phyloP scores from a whole-genome alignment of 2,797 vertebrate genomes.

The Pachyuromys duprasi region DNA sequence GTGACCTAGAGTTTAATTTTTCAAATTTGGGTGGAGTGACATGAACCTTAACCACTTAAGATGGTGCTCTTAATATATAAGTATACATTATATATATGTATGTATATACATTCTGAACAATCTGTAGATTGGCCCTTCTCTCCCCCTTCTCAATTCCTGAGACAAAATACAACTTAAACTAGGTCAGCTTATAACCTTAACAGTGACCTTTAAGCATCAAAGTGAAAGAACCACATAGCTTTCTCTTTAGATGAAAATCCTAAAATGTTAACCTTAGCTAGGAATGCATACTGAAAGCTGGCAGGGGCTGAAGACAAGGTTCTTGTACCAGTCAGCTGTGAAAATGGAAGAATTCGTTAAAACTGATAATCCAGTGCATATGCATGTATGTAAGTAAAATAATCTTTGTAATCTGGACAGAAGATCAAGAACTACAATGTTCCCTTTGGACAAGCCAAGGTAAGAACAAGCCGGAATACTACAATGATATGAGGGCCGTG shows the following conservation, averaged over 20 bases:
- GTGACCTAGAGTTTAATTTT: not conserved
- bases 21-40: not conserved
- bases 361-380: not conserved
- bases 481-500: too few relatives aligned
- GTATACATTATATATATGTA: not conserved
- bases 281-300: not conserved
- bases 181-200: not conserved
- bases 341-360: not conserved
- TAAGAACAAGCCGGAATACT: not conserved
- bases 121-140: not conserved
- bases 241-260: not conserved
- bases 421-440: not conserved
- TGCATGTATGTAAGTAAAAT: not conserved
- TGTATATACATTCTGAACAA: not conserved
- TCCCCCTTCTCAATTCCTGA: not conserved
- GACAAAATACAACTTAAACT: not conserved
- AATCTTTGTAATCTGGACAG: not conserved
- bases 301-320: not conserved
- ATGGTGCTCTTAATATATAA: not conserved
- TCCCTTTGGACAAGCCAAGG: not conserved
- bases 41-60: not conserved
- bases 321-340: not conserved
- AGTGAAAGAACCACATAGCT: not conserved
- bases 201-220: not conserved
- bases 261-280: not conserved